Conservation (phyloP, 1,140 invertebrate species). For the Drosophila rufa region DNA sequence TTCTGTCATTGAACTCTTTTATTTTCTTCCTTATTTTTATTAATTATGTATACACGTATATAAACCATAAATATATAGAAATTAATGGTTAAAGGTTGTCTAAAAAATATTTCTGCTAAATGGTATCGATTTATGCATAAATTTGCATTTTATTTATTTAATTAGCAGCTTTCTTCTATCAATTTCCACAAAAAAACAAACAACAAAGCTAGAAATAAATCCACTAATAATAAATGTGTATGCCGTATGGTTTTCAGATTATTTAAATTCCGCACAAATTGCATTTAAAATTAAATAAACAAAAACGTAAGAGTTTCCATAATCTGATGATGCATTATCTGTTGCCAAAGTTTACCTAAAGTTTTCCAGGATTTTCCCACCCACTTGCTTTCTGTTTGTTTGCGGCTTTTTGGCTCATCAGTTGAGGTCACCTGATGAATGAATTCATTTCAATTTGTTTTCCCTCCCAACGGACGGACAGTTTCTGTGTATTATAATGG, state of each 20-base stretch:
- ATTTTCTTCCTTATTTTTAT: too few relatives aligned
- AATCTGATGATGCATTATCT: not conserved
- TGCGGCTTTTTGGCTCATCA: slow-evolving; percentile 15
- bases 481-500: slow-evolving; percentile 28
- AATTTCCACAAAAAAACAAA: not conserved
- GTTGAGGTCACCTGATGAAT: slow-evolving; percentile 54
- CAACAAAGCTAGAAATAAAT: not conserved
- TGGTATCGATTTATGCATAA: not conserved
- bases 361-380: slow-evolving; percentile 21
- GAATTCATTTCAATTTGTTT: slow-evolving; percentile 55
- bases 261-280: not conserved
- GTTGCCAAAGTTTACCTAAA: not conserved
- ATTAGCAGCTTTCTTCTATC: not conserved
- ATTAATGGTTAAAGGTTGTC: too few relatives aligned
- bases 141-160: not conserved
- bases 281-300: slow-evolving; percentile 8
- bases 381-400: slow-evolving; percentile 26
- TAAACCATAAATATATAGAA: too few relatives aligned
- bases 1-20: not conserved
- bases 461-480: slow-evolving; percentile 16
- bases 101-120: not conserved
- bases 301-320: not conserved
- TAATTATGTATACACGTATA: too few relatives aligned
- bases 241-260: slow-evolving; percentile 1
- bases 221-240: not conserved